These are phyloP conservation scores for Zaprionus tsacasi DNA, from an alignment of 1,140 invertebrate species.

Conservation along the genomic window DNA sequence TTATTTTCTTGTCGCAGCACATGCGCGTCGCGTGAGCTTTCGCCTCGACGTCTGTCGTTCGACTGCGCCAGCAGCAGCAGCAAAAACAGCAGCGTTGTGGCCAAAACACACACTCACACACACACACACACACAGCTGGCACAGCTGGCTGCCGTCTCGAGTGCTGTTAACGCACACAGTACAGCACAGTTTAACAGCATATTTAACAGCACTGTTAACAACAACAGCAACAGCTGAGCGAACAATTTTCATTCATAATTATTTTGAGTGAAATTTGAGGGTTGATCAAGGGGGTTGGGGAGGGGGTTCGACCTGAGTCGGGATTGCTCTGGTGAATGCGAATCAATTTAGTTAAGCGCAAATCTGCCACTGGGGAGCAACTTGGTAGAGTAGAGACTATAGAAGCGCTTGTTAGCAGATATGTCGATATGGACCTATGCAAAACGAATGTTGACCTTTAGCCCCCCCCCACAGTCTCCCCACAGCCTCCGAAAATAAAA, in stretches of 20 bases:
- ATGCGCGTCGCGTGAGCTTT: conserved; percentile 68
- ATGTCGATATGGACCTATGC: conserved; percentile 30
- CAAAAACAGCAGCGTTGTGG: conserved; percentile 8
- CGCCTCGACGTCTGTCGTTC: conserved; percentile 63
- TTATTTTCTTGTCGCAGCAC: conserved; percentile 25
- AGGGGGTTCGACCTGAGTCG: too few relatives aligned
- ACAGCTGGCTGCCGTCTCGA: conserved; percentile 41
- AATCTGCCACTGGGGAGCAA: conserved; percentile 72
- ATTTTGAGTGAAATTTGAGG: conserved; percentile 59
- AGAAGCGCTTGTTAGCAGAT: conserved; percentile 36
- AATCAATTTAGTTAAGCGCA: conserved; percentile 70
- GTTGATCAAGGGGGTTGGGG: too few relatives aligned
- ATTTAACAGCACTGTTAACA: conserved; percentile 37
- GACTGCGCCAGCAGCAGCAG: conserved; percentile 32
- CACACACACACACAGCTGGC: background rate
- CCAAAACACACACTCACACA: background rate
- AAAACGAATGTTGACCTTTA: conserved; percentile 70
- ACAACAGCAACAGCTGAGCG: conserved; percentile 52
- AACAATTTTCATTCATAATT: conserved; percentile 78
- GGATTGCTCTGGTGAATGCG: conserved; percentile 9
- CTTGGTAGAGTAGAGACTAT: conserved; percentile 48
- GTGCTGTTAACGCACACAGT: conserved; percentile 45
- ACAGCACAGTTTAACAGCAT: conserved; percentile 41
- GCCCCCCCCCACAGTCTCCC: conserved; percentile 8
- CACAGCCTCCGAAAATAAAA: background rate